Base-by-base conservation (phyloP, 2,888 invertebrate genomes). In the Tyria jacobaeae region DNA sequence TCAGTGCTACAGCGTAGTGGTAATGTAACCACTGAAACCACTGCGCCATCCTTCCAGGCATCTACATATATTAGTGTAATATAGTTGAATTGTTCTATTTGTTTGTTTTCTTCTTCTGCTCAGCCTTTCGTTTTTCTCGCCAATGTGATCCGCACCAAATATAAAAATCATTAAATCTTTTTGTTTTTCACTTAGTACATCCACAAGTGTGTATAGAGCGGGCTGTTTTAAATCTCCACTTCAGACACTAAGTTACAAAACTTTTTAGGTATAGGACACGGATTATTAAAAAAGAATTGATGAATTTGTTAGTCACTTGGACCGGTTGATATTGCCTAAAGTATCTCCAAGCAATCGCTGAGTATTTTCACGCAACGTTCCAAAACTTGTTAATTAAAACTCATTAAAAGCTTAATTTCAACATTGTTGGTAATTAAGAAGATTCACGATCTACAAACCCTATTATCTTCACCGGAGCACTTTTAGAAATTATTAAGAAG, bases 361-460 rank as follows among this genome's bases (percentile, higher is more conserved):
- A 82, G 82, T 83, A 85, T 84, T 84, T 88, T 85, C 86, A 88
- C 84, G 83, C 85, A 84, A 84, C 83, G 84, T 87, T 83, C 84
- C 81, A 77, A 86, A 91, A 91, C 86, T 91, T 90, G 88, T 89
- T 92, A 91, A 92, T 92, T 91, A 91, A 91, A 91, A 91, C 88
- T 91, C 89, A 90, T 91, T 91, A 89, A 89, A 89, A 89, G 89
- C 90, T 89, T 90, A 90, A 90, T 90, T 90, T 90, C 85, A 85
- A 89, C 89, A 90, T 89, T 89, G 91, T 87, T 89, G 90, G 90
- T 87, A 91, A 91, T 92, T 92, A 92, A 90, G 89, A 89, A 92
- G 90, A 92, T 91, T 91, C 90, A 90, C 87, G 89, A 89, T 90
- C 89, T 87, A 85, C 85, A 85, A 87, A 88, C 86, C 86, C 84